Evolutionary conservation across 1,140 invertebrate species (phyloP), one percentile per base, ranked within the genome.

Genomic region (Panulirus ornatus): DNA sequence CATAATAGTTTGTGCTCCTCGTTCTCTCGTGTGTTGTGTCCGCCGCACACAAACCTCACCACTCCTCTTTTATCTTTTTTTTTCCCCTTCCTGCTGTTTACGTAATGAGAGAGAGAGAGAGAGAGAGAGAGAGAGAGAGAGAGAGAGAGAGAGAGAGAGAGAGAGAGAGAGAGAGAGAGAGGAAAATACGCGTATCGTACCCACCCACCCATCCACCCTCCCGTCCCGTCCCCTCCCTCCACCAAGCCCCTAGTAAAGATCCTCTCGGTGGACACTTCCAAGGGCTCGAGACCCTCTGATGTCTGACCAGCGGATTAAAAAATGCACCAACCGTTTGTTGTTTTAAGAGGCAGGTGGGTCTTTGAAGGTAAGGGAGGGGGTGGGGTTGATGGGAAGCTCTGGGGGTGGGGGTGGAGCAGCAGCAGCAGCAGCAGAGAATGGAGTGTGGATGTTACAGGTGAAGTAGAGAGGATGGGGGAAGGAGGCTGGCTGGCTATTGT

Each of bases 121-220:
- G 54, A 58, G 54, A 58, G 54, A 58, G 54, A n/a, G n/a, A n/a
- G n/a, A n/a, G 70, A 73, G 70, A 19, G 19, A 73, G 70, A 34
- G 70, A 34, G 16, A 19, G 70, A 73, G 27, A 3, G 2, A 79
- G 76, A 44, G 14, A 47, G 76, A 27, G 38, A 79, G 76, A 79
- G 40, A 47, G 40, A 27, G 40, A 76, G 34, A 8, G 63, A 70
- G 22, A 22, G 22, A 58, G 22, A 58, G 51, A 22, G 22, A 58
- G 51, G 51, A 58, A 58, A 22, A 58, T 11, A 58, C 9, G 51
- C 9, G 51, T 11, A 58, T n/a, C n/a, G n/a, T n/a, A n/a, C n/a
- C n/a, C n/a, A n/a, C n/a, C n/a, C n/a, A n/a, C n/a, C n/a, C n/a
- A n/a, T n/a, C n/a, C n/a, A n/a, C n/a, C n/a, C n/a, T n/a, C 16